A percentile compares a stretch with the other conserved stretches of the same genome.
These are phyloP conservation scores for Prosapia bicincta DNA, from an alignment of 2,888 invertebrate species.

Conservation along the genomic window DNA sequence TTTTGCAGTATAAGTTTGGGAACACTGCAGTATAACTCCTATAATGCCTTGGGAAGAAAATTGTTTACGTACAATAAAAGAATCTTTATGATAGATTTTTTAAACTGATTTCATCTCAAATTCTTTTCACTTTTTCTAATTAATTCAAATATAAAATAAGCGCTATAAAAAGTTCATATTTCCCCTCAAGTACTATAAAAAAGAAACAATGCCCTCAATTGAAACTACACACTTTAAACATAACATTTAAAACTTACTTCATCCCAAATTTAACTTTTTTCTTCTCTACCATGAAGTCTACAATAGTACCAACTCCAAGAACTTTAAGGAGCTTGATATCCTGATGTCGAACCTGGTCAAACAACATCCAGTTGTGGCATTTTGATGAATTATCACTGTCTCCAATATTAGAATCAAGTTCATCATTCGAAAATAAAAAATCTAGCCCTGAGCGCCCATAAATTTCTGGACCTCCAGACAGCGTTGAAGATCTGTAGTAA, in stretches of 20 bases:
- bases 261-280: conserved; percentile 77
- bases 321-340: conserved; percentile 68
- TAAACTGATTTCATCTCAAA: too few relatives aligned
- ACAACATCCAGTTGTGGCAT: conserved; percentile 54
- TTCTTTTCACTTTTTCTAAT: too few relatives aligned
- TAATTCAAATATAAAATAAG: too few relatives aligned
- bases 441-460: conserved; percentile 64
- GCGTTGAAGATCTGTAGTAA: conserved; percentile 66
- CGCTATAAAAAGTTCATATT: too few relatives aligned
- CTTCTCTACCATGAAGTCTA: conserved; percentile 82
- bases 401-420: conserved; percentile 33
- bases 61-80: too few relatives aligned
- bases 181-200: too few relatives aligned
- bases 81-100: too few relatives aligned
- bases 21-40: too few relatives aligned
- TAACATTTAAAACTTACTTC: conserved; percentile 67
- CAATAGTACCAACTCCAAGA: conserved; percentile 67
- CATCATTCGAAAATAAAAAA: conserved; percentile 52
- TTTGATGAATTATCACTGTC: conserved; percentile 39
- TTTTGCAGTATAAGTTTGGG: too few relatives aligned
- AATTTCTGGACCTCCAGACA: conserved; percentile 70
- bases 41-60: too few relatives aligned
- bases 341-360: conserved; percentile 59
- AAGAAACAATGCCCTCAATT: too few relatives aligned
- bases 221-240: too few relatives aligned